A percentile compares a stretch with the other conserved stretches of the same genome.
These are phyloP conservation scores for Solea senegalensis DNA, from an alignment of 2,113 vertebrate species.

Conservation along the genomic window DNA sequence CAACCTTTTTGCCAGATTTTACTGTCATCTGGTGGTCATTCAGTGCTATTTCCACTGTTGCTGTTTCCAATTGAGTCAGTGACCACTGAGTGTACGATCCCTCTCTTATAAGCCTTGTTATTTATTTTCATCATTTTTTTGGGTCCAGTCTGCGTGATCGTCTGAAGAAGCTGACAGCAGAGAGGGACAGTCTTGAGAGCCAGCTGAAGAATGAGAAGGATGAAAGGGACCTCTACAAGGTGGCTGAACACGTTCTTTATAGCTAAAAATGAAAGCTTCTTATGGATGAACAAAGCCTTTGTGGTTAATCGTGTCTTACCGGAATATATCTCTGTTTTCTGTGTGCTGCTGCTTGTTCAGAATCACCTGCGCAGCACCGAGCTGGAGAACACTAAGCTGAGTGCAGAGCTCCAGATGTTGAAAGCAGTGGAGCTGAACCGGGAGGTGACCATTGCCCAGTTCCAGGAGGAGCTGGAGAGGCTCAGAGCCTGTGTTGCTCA, in stretches of 20 bases:
- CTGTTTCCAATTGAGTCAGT: background rate
- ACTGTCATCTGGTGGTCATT: background rate
- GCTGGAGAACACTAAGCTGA: conserved; percentile 95
- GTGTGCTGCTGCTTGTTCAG: conserved; percentile 60
- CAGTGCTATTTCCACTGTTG: background rate
- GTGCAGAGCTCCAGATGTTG: conserved; percentile 93
- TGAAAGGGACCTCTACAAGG: conserved; percentile 96
- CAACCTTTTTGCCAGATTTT: background rate
- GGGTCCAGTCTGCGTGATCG: conserved; percentile 88
- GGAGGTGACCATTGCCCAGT: conserved; percentile 91
- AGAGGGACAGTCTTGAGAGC: conserved; percentile 90
- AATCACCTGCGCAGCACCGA: conserved; percentile 95
- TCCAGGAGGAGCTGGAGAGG: conserved; percentile 92
- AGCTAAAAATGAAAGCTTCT: background rate
- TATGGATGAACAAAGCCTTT: background rate
- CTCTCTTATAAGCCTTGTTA: background rate
- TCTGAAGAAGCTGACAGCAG: conserved; percentile 87
- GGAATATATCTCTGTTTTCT: background rate
- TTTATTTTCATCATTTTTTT: background rate
- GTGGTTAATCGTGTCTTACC: background rate
- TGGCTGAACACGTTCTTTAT: conserved; percentile 13
- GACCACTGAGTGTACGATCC: background rate
- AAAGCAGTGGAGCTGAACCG: conserved; percentile 94
- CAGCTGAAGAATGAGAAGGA: conserved; percentile 96
- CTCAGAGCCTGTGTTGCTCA: conserved; percentile 86